phyloP scores from a whole-genome alignment of 2,888 invertebrate genomes.

The Scelioninae gen. 1 region DNA sequence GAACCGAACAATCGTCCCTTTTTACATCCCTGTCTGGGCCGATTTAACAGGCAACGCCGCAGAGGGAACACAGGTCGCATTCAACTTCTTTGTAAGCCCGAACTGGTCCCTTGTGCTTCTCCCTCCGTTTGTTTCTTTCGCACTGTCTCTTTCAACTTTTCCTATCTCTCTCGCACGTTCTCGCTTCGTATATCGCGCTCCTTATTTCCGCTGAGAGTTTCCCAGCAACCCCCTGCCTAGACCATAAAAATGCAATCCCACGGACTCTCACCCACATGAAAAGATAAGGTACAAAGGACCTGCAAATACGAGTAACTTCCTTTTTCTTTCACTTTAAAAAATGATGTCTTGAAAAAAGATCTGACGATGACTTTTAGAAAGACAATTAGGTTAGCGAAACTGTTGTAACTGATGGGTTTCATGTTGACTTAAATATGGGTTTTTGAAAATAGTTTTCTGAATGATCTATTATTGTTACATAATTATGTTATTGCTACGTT shows the following conservation, averaged over 20 bases:
- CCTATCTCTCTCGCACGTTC: not conserved
- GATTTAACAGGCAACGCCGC: conserved; percentile 66
- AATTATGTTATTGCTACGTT: no score
- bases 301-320: conserved; percentile 58
- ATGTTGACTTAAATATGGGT: no score
- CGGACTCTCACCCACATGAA: conserved; percentile 64
- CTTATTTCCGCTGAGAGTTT: conserved; percentile 59
- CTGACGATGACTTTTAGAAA: no score
- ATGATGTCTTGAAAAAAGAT: not conserved
- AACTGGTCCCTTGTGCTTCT: conserved; percentile 57
- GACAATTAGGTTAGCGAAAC: no score
- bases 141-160: conserved; percentile 35
- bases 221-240: conserved; percentile 64
- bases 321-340: conserved; percentile 21
- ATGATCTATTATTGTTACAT: no score
- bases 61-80: conserved; percentile 62
- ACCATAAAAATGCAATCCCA: conserved; percentile 68
- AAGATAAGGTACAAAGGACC: conserved; percentile 63
- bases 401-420: no score
- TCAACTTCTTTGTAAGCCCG: conserved; percentile 58
- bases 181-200: conserved; percentile 5
- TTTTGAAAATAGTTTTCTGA: no score
- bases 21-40: conserved; percentile 66
- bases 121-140: conserved; percentile 34
- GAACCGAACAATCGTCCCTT: conserved; percentile 60